Percentiles rank a stretch among this genome's conserved stretches.
phyloP scores from a whole-genome alignment of 1,140 invertebrate species.

The Panulirus ornatus region DNA sequence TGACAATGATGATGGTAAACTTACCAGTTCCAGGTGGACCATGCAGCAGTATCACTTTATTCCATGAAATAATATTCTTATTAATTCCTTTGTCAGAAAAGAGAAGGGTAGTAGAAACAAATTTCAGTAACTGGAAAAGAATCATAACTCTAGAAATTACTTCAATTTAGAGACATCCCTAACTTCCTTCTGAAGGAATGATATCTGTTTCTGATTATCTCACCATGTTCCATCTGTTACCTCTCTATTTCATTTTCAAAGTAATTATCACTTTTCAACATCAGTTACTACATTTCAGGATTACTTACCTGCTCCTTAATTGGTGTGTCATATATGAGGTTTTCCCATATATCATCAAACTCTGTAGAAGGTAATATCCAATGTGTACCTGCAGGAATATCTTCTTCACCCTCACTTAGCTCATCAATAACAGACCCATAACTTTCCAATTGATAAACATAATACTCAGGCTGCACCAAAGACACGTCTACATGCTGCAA shows the following conservation, averaged over 20 bases:
- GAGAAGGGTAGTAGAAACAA: constrained; percentile 89
- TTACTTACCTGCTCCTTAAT: constrained; percentile 84
- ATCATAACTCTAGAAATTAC: too few relatives aligned
- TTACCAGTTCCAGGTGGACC: constrained; percentile 85
- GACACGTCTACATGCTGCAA: constrained; percentile 34
- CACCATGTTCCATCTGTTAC: too few relatives aligned
- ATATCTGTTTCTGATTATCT: too few relatives aligned
- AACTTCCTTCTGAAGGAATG: too few relatives aligned
- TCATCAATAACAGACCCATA: constrained; percentile 39
- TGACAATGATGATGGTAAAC: background rate
- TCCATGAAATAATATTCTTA: constrained; percentile 91
- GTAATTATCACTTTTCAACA: too few relatives aligned
- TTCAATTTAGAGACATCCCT: too few relatives aligned
- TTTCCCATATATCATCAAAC: constrained; percentile 94
- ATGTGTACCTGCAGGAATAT: constrained; percentile 25
- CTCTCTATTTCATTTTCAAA: too few relatives aligned
- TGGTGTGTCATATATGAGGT: constrained; percentile 89
- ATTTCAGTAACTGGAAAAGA: constrained; percentile 87
- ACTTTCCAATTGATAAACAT: constrained; percentile 15
- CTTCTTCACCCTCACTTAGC: constrained; percentile 27
- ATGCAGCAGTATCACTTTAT: constrained; percentile 93
- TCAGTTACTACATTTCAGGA: too few relatives aligned
- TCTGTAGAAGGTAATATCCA: constrained; percentile 86
- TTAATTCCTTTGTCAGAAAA: constrained; percentile 91
- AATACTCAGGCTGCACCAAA: constrained; percentile 6